Conservation (phyloP, 2,797 vertebrate species). For the Pseudochirops cupreus region DNA sequence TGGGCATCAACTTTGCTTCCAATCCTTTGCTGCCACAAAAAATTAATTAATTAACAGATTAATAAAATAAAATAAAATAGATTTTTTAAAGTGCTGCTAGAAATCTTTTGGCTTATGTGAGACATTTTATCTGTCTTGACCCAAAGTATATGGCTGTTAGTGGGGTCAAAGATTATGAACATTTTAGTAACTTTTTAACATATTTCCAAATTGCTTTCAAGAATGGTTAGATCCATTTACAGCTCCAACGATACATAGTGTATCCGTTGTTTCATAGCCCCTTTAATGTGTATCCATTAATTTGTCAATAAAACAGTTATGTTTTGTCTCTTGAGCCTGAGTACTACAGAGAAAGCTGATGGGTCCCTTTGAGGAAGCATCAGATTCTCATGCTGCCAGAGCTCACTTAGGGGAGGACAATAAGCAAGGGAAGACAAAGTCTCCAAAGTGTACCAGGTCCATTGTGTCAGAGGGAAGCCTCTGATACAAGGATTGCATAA, state of each 20-base stretch:
- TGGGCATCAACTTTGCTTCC: background rate
- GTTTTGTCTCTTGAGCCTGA: background rate
- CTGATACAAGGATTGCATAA: background rate
- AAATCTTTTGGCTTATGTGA: background rate
- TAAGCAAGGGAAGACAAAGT: background rate
- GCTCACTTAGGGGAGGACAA: background rate
- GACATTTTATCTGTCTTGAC: background rate
- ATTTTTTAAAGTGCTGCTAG: background rate
- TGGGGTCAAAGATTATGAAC: background rate
- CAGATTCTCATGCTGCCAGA: background rate
- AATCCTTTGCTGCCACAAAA: background rate
- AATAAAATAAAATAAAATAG: too few relatives aligned
- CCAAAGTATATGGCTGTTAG: background rate
- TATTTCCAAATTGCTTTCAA: background rate
- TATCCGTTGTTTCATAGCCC: background rate
- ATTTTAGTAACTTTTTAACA: background rate
- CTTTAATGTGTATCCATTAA: background rate
- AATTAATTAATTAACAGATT: too few relatives aligned
- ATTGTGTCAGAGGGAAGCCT: background rate
- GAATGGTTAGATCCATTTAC: background rate
- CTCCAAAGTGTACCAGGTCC: background rate
- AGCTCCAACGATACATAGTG: background rate
- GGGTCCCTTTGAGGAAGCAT: background rate
- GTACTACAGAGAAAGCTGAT: background rate
- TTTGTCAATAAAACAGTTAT: background rate